Conservation (phyloP, 2,888 invertebrate genomes). For the Polydrusus cervinus region DNA sequence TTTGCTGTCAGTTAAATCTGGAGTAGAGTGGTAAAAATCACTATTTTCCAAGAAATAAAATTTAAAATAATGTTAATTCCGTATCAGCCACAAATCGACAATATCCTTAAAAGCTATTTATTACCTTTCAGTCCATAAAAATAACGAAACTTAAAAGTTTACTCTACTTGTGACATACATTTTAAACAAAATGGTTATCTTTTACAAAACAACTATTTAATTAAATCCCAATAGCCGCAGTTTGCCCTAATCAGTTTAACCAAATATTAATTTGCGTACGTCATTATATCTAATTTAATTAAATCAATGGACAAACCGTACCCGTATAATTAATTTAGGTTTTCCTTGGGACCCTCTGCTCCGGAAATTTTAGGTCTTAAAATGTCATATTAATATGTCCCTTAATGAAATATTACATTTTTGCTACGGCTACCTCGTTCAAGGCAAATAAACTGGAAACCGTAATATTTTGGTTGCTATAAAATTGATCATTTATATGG, state of each 20-base stretch:
- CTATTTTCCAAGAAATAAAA: too few species aligned
- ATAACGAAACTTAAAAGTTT: too few species aligned
- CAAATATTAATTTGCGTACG: conserved; percentile 17
- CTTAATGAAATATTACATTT: conserved; percentile 1
- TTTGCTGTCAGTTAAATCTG: too few species aligned
- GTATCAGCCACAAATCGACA: too few species aligned
- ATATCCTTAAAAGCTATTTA: too few species aligned
- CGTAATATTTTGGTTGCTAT: not conserved
- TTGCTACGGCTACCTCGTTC: not conserved
- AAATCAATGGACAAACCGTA: conserved; percentile 22
- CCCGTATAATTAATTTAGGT: conserved; percentile 24
- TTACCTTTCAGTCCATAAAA: too few species aligned
- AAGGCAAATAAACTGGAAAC: not conserved
- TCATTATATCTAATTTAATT: conserved; percentile 8
- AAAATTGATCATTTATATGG: too few species aligned
- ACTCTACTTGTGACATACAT: too few species aligned
- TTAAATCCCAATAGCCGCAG: not conserved
- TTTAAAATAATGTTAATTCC: too few species aligned
- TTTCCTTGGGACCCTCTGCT: not conserved
- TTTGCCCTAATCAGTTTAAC: not conserved
- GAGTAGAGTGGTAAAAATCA: too few species aligned
- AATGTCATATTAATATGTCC: conserved; percentile 12
- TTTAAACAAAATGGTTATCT: not conserved
- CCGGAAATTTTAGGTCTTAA: conserved; percentile 3
- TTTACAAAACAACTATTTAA: not conserved